These are phyloP conservation scores for Thalassophryne amazonica DNA, from an alignment of 2,797 vertebrate species.

Conservation along the genomic window DNA sequence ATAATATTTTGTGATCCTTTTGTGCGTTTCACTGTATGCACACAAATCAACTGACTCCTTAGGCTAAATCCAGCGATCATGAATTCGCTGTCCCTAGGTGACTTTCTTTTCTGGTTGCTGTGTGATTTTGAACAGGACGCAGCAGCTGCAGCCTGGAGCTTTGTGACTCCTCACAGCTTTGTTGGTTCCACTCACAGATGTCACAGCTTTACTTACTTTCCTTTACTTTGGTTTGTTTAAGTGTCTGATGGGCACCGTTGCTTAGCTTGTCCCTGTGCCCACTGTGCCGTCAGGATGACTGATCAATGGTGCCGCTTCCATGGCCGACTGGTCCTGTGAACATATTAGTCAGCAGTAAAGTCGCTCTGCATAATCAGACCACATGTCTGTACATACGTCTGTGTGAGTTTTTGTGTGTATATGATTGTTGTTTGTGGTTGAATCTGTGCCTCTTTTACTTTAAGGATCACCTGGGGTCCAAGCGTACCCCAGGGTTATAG, in stretches of 20 bases:
- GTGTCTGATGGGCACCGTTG: constrained; percentile 36
- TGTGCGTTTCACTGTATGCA: too few species aligned
- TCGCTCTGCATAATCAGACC: constrained; percentile 2
- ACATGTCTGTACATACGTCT: not conserved
- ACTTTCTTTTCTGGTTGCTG: not conserved
- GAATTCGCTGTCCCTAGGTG: not conserved
- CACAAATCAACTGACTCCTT: too few species aligned
- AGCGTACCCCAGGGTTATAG: too few species aligned
- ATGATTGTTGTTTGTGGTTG: not conserved
- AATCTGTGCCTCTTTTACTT: not conserved
- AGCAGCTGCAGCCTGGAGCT: not conserved
- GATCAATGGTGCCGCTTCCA: constrained; percentile 32
- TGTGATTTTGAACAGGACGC: not conserved
- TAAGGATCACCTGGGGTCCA: too few species aligned
- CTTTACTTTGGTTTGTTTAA: constrained; percentile 5
- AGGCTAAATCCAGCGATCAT: not conserved
- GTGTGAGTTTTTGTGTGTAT: not conserved
- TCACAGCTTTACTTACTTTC: constrained; percentile 6
- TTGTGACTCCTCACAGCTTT: not conserved
- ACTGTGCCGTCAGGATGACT: constrained; percentile 19
- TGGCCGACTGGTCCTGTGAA: constrained; percentile 21
- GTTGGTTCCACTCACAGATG: constrained; percentile 12
- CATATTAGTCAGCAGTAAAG: constrained; percentile 20
- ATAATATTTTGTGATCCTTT: too few species aligned
- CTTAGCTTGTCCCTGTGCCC: constrained; percentile 32